These are phyloP conservation scores for Gymnocypris eckloni DNA, from an alignment of 2,797 vertebrate genomes.

Conservation along the genomic window DNA sequence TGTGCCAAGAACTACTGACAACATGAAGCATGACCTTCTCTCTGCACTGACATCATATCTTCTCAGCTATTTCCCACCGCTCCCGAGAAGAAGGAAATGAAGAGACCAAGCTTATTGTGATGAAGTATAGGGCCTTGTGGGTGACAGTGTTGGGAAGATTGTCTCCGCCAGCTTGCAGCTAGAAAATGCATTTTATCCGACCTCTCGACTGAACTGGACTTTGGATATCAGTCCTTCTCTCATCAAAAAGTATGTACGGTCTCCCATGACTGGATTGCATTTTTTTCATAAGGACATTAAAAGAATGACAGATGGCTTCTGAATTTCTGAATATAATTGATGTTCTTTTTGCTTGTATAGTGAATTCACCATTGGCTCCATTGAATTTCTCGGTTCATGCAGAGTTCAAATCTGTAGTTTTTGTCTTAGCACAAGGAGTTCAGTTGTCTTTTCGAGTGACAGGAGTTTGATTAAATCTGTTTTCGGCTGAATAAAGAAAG, in stretches of 20 bases:
- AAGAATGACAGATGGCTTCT: conserved; percentile 32
- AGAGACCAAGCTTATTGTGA: conserved; percentile 72
- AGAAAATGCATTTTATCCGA: conserved; percentile 26
- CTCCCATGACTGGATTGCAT: conserved; percentile 13
- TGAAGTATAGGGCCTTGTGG: conserved; percentile 72
- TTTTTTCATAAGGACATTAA: conserved; percentile 21
- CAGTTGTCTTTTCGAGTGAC: conserved; percentile 26
- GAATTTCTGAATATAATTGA: conserved; percentile 38
- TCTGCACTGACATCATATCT: conserved; percentile 63
- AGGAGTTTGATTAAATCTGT: conserved; percentile 43
- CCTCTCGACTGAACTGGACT: conserved; percentile 17
- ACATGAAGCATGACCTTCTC: conserved; percentile 69
- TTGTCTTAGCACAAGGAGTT: conserved; percentile 22
- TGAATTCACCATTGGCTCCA: conserved; percentile 13
- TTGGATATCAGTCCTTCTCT: conserved; percentile 14
- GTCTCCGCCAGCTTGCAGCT: conserved; percentile 66
- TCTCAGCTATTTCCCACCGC: conserved; percentile 60
- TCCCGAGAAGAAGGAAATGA: conserved; percentile 64
- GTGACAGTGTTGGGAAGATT: conserved; percentile 71
- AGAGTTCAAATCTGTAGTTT: conserved; percentile 34
- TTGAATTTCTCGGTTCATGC: conserved; percentile 6
- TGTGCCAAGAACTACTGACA: conserved; percentile 61
- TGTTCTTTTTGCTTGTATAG: neutral
- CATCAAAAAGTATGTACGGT: conserved; percentile 25
- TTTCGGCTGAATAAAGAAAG: conserved; percentile 5